Percentiles rank a stretch among this genome's conserved stretches.
Conservation (phyloP, 2,888 invertebrate genomes). For the Kryphioiulus occultus region DNA sequence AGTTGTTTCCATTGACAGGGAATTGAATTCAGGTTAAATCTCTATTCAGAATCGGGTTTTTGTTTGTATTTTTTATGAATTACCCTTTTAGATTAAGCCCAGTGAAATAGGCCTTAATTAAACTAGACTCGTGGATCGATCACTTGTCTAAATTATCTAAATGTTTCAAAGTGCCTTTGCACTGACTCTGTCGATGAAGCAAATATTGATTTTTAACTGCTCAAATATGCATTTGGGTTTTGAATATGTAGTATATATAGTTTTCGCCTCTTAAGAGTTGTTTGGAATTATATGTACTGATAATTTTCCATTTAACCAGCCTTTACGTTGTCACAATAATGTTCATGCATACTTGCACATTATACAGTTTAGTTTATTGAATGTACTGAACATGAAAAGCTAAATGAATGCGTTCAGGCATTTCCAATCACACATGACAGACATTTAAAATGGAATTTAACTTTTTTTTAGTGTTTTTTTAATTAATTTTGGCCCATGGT, state of each 20-base stretch:
- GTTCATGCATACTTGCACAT: no score
- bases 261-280: not conserved
- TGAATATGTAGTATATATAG: slow-evolving; percentile 23
- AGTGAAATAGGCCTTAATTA: not conserved
- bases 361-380: no score
- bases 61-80: not conserved
- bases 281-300: not conserved
- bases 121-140: not conserved
- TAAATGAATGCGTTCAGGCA: no score
- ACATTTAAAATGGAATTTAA: no score
- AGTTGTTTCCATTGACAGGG: not conserved
- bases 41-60: not conserved
- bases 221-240: not conserved
- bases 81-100: not conserved
- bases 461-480: no score
- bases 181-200: slow-evolving; percentile 12
- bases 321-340: no score
- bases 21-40: slow-evolving; percentile 2
- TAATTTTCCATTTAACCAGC: not conserved
- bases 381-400: no score
- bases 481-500: no score
- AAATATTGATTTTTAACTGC: not conserved
- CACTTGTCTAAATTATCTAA: not conserved
- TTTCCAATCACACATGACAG: no score
- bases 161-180: not conserved